Evolutionary conservation across 2,797 vertebrate genomes (phyloP).

Genomic region (Choloepus didactylus): DNA sequence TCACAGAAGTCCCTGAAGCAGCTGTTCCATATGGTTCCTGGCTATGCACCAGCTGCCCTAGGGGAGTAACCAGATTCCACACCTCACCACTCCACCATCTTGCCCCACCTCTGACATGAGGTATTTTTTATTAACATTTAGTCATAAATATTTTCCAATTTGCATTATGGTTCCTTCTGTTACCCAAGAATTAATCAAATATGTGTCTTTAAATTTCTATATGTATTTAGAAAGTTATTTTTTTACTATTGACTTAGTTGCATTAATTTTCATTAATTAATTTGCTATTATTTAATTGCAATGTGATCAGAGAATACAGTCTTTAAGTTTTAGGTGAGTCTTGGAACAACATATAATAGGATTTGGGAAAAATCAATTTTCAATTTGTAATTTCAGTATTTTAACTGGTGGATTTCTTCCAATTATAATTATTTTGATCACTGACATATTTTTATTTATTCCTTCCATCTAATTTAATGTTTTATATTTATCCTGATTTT

Average conservation of each 20-base stretch:
- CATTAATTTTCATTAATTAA: no score
- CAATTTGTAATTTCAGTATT: neutral
- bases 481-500: neutral
- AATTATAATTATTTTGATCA: conserved; percentile 7
- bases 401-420: neutral
- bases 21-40: no score
- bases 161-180: conserved; percentile 13
- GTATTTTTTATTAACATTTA: conserved; percentile 3
- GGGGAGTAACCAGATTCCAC: no score
- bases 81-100: no score
- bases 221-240: neutral
- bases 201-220: neutral
- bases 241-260: conserved; percentile 17
- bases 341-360: neutral
- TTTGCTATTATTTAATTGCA: conserved; percentile 29
- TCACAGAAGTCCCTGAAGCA: no score
- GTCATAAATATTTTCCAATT: conserved; percentile 21
- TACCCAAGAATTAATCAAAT: conserved; percentile 8
- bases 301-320: neutral
- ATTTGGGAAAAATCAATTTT: neutral
- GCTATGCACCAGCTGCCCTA: no score
- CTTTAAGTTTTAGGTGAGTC: no score
- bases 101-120: neutral
- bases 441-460: neutral
- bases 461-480: neutral